Evolutionary conservation across 2,113 vertebrate species (phyloP).

Genomic region (Ammodytes marinus): DNA sequence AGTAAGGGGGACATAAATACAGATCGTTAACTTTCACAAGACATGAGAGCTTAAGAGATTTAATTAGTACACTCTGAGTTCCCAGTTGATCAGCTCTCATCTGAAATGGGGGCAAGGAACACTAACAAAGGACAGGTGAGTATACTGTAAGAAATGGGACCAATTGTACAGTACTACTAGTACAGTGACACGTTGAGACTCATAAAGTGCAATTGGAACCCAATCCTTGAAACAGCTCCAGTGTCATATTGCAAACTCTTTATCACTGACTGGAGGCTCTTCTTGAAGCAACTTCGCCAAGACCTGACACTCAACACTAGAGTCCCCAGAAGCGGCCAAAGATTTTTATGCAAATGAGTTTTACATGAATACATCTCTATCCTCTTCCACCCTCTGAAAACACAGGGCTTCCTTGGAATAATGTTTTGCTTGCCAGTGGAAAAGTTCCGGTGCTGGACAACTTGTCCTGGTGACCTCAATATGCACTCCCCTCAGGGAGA

Average conservation of each 20-base stretch:
- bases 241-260: background rate
- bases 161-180: too few relatives aligned
- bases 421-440: slow-evolving; percentile 43
- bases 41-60: background rate
- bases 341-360: slow-evolving; percentile 18
- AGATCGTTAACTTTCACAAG: background rate
- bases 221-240: background rate
- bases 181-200: background rate
- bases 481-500: slow-evolving; percentile 40
- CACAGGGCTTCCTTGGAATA: slow-evolving; percentile 14
- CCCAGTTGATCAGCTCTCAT: background rate
- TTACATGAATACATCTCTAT: slow-evolving; percentile 35
- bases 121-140: background rate
- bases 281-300: background rate
- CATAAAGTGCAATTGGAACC: background rate
- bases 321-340: background rate
- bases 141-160: background rate
- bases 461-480: slow-evolving; percentile 49
- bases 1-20: background rate
- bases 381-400: slow-evolving; percentile 37
- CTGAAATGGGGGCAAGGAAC: background rate
- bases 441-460: slow-evolving; percentile 50
- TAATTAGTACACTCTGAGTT: slow-evolving; percentile 6
- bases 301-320: background rate
- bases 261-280: background rate